These are phyloP conservation scores for Volucella inflata DNA, from an alignment of 2,888 invertebrate species.

Conservation along the genomic window DNA sequence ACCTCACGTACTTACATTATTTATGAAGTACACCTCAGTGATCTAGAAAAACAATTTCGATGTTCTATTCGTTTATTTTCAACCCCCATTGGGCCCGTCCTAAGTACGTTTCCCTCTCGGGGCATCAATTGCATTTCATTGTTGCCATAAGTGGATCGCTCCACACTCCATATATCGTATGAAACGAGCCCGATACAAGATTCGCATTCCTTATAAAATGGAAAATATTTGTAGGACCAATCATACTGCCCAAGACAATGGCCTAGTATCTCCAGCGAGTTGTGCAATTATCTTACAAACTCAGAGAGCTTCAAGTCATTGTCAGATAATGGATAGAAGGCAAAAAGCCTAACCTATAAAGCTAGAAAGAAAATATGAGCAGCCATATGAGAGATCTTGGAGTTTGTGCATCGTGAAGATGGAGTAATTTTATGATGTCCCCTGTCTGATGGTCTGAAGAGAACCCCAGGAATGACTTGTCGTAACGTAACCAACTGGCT, in stretches of 20 bases:
- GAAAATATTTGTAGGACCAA: constrained; percentile 68
- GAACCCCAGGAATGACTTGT: constrained; percentile 66
- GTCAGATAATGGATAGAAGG: not conserved
- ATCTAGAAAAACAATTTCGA: constrained; percentile 69
- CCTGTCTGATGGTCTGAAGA: constrained; percentile 41
- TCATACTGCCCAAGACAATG: constrained; percentile 58
- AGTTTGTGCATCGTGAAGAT: constrained; percentile 22
- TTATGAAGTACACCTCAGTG: constrained; percentile 72
- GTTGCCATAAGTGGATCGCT: constrained; percentile 69
- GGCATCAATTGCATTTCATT: constrained; percentile 66
- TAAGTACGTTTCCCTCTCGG: constrained; percentile 38
- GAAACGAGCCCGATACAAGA: constrained; percentile 55
- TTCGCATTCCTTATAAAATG: constrained; percentile 69
- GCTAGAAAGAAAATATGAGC: constrained; percentile 28
- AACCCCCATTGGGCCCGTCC: not conserved
- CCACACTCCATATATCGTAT: constrained; percentile 57
- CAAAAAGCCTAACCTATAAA: constrained; percentile 44
- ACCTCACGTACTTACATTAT: constrained; percentile 65
- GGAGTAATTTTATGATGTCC: constrained; percentile 69
- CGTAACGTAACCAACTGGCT: constrained; percentile 45
- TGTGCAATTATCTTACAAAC: constrained; percentile 65
- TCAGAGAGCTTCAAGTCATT: constrained; percentile 12
- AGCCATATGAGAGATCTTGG: constrained; percentile 36
- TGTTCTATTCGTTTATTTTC: constrained; percentile 19
- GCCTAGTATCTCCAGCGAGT: constrained; percentile 64